phyloP scores from a whole-genome alignment of 2,888 invertebrate genomes.

The Microctonus hyperodae region DNA sequence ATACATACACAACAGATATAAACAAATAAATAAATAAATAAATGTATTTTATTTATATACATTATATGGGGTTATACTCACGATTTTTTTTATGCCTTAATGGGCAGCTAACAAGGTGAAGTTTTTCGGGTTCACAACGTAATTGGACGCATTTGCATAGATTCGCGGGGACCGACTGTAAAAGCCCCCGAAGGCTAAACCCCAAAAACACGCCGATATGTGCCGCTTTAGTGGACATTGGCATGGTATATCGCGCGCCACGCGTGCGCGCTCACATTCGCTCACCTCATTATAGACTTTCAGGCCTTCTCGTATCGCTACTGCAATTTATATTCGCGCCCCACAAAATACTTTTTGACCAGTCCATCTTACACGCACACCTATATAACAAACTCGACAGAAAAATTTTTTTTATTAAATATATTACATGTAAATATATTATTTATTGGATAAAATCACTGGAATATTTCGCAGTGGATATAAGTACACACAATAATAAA shows the following conservation, averaged over 20 bases:
- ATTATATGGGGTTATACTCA: background rate
- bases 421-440: background rate
- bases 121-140: slow-evolving; percentile 56
- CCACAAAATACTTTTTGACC: background rate
- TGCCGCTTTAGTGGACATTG: slow-evolving; percentile 1
- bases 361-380: slow-evolving; percentile 20
- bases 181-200: background rate
- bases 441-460: no score
- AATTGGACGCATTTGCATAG: slow-evolving; percentile 60
- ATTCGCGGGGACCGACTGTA: slow-evolving; percentile 42
- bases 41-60: background rate
- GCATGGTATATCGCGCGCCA: slow-evolving; percentile 2
- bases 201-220: slow-evolving; percentile 3
- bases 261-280: slow-evolving; percentile 2
- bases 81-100: background rate
- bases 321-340: slow-evolving; percentile 6
- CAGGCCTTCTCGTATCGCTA: slow-evolving; percentile 1
- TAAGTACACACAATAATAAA: no score
- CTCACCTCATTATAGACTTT: slow-evolving; percentile 6
- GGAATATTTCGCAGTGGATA: no score
- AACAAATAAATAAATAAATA: background rate
- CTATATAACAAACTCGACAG: background rate
- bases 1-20: background rate
- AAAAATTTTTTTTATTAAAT: background rate
- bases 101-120: slow-evolving; percentile 54